phyloP scores from a whole-genome alignment of 2,113 vertebrate species.

The Recurvirostra avosetta region DNA sequence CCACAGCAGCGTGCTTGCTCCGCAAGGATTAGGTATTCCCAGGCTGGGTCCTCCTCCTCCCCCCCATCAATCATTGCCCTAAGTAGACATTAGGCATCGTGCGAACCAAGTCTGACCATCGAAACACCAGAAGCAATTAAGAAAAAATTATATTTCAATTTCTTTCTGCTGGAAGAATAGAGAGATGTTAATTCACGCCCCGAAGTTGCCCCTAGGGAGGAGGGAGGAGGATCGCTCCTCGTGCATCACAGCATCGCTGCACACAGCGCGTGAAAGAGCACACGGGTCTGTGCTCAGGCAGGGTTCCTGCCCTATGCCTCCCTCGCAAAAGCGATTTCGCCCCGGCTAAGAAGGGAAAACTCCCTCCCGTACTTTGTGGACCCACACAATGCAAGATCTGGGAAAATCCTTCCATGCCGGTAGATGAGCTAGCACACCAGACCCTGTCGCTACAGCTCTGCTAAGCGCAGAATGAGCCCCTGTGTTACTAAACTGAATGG shows the following conservation, averaged over 20 bases:
- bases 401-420: background rate
- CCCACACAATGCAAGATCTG: background rate
- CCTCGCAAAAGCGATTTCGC: background rate
- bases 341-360: background rate
- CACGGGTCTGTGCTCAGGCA: background rate
- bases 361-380: background rate
- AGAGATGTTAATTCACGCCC: background rate
- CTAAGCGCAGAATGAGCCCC: background rate
- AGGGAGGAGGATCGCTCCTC: background rate
- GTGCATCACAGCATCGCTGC: background rate
- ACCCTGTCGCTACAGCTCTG: background rate
- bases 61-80: background rate
- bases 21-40: background rate
- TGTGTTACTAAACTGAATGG: background rate
- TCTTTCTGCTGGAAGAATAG: background rate
- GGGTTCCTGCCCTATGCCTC: background rate
- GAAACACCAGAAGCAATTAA: background rate
- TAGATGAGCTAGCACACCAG: background rate
- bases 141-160: background rate
- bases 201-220: background rate
- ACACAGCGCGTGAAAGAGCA: accelerated
- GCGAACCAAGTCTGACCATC: background rate
- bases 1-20: background rate
- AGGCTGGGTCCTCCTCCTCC: background rate
- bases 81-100: background rate